Conservation (phyloP, 2,113 vertebrate species). For the Oreotrochilus melanogaster region DNA sequence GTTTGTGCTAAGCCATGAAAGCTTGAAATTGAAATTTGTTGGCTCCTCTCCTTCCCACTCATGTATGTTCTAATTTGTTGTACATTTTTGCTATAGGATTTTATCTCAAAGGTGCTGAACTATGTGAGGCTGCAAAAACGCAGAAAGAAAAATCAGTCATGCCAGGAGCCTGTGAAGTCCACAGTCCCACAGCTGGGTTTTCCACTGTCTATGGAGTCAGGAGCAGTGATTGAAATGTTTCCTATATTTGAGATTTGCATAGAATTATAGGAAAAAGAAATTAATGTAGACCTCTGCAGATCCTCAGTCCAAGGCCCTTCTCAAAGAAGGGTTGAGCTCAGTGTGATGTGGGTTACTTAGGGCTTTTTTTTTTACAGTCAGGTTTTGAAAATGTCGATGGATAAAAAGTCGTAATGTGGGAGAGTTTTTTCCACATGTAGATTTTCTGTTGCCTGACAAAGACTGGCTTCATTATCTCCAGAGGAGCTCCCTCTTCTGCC, state of each 20-base stretch:
- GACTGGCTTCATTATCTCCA: not conserved
- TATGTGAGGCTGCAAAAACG: conserved; percentile 13
- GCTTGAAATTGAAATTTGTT: conserved; percentile 71
- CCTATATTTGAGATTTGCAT: not conserved
- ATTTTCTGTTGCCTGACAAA: not conserved
- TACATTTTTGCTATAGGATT: conserved; percentile 29
- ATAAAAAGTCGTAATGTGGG: not conserved
- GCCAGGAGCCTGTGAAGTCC: not conserved
- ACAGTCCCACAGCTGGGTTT: not conserved
- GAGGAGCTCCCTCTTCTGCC: not conserved
- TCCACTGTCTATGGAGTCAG: not conserved
- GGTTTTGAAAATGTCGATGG: not conserved
- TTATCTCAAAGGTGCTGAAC: conserved; percentile 27
- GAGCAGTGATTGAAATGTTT: not conserved
- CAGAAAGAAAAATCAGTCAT: not conserved
- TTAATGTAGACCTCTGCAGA: not conserved
- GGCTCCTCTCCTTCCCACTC: conserved; percentile 22
- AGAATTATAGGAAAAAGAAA: not conserved
- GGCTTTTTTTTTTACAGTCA: not conserved
- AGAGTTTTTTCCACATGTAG: fast-evolving
- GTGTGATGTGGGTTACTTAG: not conserved
- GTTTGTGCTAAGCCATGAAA: conserved; percentile 59
- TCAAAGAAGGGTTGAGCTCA: not conserved
- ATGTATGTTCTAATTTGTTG: conserved; percentile 41
- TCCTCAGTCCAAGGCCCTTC: not conserved